A percentile compares a stretch with the other conserved stretches of the same genome.
Evolutionary conservation across 2,113 vertebrate genomes (phyloP).

Genomic region (Pelodiscus sinensis): DNA sequence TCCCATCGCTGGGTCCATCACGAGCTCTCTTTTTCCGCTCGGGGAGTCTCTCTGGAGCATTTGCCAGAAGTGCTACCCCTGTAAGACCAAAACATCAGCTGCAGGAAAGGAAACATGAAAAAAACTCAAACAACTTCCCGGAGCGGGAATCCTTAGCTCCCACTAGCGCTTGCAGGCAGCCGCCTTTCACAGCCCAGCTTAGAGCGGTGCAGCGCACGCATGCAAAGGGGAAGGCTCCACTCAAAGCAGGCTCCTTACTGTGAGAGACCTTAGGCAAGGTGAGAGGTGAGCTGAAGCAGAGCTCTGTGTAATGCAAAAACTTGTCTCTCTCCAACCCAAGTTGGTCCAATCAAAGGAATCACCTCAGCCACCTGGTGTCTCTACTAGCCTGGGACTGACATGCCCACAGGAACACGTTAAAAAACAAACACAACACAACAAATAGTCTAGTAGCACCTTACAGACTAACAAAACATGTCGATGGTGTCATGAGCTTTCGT

Average conservation of each 20-base stretch:
- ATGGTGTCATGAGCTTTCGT: too few species aligned
- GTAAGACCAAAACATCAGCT: accelerated
- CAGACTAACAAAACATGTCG: too few species aligned
- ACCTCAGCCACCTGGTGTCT: neutral
- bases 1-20: constrained; percentile 70
- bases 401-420: neutral
- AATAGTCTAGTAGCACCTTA: too few species aligned
- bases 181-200: neutral
- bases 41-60: constrained; percentile 88
- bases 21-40: constrained; percentile 85
- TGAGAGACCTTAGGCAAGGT: neutral
- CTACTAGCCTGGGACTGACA: neutral
- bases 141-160: neutral
- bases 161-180: too few species aligned
- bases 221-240: neutral
- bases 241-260: neutral
- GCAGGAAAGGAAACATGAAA: neutral
- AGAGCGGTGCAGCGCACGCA: too few species aligned
- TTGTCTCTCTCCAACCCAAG: neutral
- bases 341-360: neutral
- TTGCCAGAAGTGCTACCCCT: constrained; percentile 94
- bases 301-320: neutral
- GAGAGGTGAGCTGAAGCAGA: neutral
- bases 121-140: accelerated
- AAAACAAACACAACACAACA: too few species aligned